These are phyloP conservation scores for Sebastes diaconus DNA, from an alignment of 2,797 vertebrate genomes.

Conservation along the genomic window DNA sequence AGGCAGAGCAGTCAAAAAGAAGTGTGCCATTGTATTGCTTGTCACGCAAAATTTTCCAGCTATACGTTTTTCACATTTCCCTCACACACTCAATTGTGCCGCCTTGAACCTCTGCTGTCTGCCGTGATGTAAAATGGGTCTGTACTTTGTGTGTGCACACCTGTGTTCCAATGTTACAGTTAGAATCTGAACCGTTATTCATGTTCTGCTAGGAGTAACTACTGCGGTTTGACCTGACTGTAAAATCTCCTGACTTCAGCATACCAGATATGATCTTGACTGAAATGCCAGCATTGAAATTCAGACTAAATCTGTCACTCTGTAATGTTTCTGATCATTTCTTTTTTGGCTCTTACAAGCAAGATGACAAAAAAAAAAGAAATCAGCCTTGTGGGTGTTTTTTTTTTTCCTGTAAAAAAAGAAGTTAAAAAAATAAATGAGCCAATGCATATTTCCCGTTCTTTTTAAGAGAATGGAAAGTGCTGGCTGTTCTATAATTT, in stretches of 20 bases:
- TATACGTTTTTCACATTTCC: conserved; percentile 33
- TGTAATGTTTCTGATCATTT: conserved; percentile 24
- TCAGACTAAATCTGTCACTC: conserved; percentile 37
- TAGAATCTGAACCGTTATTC: conserved; percentile 25
- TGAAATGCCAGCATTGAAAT: conserved; percentile 46
- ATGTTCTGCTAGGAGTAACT: conserved; percentile 29
- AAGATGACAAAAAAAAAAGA: neutral
- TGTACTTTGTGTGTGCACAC: conserved; percentile 28
- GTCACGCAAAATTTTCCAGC: conserved; percentile 53
- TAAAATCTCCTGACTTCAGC: conserved; percentile 43
- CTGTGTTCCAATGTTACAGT: conserved; percentile 48
- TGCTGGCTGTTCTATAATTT: conserved; percentile 60
- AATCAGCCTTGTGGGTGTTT: neutral
- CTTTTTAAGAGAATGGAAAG: conserved; percentile 39
- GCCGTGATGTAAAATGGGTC: conserved; percentile 32
- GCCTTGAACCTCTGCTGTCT: conserved; percentile 23
- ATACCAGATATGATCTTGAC: conserved; percentile 43
- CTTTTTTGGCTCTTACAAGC: conserved; percentile 4
- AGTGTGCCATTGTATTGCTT: conserved; percentile 52
- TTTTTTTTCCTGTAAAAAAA: neutral
- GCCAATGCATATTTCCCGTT: conserved; percentile 36
- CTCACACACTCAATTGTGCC: conserved; percentile 14
- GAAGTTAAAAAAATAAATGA: conserved; percentile 5
- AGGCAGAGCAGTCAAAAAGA: conserved; percentile 33
- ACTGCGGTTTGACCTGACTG: conserved; percentile 42